A percentile compares a stretch with the other conserved stretches of the same genome.
phyloP scores from a whole-genome alignment of 2,113 vertebrate species.

The Megaptera novaeangliae region DNA sequence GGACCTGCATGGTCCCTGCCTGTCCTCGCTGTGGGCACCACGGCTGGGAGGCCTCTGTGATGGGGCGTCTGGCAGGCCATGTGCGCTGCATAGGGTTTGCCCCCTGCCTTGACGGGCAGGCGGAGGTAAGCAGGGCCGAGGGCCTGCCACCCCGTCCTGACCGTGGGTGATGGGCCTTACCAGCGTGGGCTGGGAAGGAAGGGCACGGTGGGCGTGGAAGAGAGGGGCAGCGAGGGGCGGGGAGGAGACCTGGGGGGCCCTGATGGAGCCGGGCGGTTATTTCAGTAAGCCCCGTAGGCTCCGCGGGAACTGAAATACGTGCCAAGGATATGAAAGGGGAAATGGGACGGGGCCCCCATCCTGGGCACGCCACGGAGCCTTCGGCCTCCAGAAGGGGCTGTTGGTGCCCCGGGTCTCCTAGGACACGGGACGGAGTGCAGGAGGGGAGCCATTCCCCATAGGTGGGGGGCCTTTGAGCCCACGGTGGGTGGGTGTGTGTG shows the following conservation, averaged over 20 bases:
- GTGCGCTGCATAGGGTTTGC: fast-evolving
- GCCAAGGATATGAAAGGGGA: conserved; percentile 56
- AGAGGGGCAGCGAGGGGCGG: fast-evolving
- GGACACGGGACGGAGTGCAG: background rate
- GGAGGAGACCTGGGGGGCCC: background rate
- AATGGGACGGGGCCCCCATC: conserved; percentile 9
- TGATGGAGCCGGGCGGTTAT: fast-evolving
- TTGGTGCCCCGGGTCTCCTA: background rate
- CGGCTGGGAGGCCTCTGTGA: fast-evolving
- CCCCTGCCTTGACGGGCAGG: background rate
- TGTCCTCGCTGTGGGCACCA: background rate
- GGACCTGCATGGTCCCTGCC: background rate
- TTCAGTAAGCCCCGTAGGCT: fast-evolving
- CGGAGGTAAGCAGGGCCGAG: fast-evolving
- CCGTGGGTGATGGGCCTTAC: fast-evolving
- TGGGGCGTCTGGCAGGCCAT: fast-evolving
- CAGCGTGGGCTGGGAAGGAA: background rate
- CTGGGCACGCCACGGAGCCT: fast-evolving
- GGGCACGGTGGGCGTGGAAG: background rate
- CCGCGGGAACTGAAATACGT: conserved; percentile 55
- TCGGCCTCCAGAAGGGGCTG: background rate
- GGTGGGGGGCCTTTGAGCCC: background rate
- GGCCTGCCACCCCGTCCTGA: background rate
- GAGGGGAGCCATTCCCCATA: fast-evolving
- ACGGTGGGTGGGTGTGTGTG: fast-evolving